Evolutionary conservation across 2,113 vertebrate genomes (phyloP), one percentile per base, ranked within the genome.

Genomic region (Parus major): DNA sequence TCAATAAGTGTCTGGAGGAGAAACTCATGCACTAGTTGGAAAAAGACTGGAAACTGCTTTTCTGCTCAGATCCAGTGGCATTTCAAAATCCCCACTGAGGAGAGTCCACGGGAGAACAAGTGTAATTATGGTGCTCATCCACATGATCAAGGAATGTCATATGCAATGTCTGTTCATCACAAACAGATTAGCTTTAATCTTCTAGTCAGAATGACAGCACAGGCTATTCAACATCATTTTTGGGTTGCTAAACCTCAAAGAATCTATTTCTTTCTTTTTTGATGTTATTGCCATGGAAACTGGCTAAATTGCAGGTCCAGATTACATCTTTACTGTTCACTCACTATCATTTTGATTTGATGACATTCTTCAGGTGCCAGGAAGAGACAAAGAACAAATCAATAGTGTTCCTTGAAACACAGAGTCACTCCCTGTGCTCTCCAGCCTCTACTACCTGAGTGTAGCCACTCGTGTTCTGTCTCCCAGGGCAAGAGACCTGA

Each of bases 101-200:
- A 28, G 25, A 22, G 31, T 60, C 83, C 53, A 23, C 35, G n/a
- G 64, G 31, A 80, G 61, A 92, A 23, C 22, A 71, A 52, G 16
- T 0, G 1, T 68, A 60, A 39, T 29, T 49, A 22, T 3, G 2
- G 24, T 53, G 53, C 31, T 87, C 28, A 49, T 60, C 46, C 29
- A 7, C n/a, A 79, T 0, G 4, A 64, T 65, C 41, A 28, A 46
- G 66, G 57, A 90, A 44, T 36, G 27, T 66, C 13, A 4, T 63
- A 70, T 0, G 0, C 52, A 65, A 9, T 77, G 46, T 71, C 56
- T 86, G 23, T 41, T 94, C 56, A 49, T 91, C 84, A 85, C 69
- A 72, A 88, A 86, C n/a, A 84, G 61, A 79, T 75, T 46, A 78
- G 60, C 19, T 89, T 70, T 82, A 20, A 79, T 96, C 95, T 92